phyloP scores from a whole-genome alignment of 2,113 vertebrate species.

The Gymnobelideus leadbeateri region DNA sequence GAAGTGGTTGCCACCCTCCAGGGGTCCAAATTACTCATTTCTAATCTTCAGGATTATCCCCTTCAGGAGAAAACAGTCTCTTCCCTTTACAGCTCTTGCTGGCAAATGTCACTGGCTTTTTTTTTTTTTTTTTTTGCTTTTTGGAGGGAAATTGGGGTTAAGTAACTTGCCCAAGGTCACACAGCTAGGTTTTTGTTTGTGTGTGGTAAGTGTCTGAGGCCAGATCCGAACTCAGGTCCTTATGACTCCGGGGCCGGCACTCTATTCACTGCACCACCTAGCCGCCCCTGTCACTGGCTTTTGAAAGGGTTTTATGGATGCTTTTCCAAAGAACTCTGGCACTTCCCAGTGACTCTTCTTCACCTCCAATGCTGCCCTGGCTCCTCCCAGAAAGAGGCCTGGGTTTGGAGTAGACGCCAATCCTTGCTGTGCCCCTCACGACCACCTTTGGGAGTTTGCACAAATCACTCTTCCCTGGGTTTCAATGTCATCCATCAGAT shows the following conservation, averaged over 20 bases:
- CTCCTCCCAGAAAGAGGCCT: not conserved
- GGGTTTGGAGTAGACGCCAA: not conserved
- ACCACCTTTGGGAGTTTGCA: not conserved
- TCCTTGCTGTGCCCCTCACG: not conserved
- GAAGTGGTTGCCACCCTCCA: not conserved
- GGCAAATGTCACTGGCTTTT: not conserved
- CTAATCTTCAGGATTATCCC: not conserved
- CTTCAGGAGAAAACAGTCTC: not conserved
- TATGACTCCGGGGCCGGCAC: no score
- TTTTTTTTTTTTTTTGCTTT: no score
- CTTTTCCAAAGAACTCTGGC: not conserved
- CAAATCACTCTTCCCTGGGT: not conserved
- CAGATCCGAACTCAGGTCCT: no score
- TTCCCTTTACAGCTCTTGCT: not conserved
- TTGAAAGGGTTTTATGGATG: not conserved
- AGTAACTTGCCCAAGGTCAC: no score
- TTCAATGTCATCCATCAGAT: not conserved
- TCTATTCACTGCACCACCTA: no score
- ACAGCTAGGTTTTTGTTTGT: no score
- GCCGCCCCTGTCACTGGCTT: no score
- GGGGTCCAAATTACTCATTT: not conserved
- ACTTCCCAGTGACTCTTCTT: not conserved
- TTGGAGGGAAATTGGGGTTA: no score
- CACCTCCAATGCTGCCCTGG: not conserved
- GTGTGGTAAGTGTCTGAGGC: no score